These are phyloP conservation scores for Leptosomus discolor DNA, from an alignment of 2,113 vertebrate species.

Conservation along the genomic window DNA sequence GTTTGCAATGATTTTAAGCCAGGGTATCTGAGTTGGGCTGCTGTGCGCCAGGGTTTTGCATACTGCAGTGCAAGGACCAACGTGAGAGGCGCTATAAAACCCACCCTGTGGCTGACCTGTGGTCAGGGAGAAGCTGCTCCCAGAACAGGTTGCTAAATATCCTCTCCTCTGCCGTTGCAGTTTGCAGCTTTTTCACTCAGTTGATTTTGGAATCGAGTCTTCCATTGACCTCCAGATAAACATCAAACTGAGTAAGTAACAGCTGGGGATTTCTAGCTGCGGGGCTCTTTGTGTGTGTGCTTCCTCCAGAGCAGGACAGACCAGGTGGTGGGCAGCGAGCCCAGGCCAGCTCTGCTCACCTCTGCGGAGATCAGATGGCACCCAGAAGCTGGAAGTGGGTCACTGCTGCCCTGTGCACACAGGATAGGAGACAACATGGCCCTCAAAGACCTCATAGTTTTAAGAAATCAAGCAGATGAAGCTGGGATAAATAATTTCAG, in stretches of 20 bases:
- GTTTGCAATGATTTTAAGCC: neutral
- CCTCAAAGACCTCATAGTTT: neutral
- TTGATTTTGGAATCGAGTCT: conserved; percentile 85
- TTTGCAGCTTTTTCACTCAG: conserved; percentile 65
- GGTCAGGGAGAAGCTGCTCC: neutral
- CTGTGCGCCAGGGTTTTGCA: fast-evolving
- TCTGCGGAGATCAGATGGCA: fast-evolving
- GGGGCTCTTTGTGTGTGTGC: fast-evolving
- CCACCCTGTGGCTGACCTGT: fast-evolving
- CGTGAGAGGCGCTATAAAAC: neutral
- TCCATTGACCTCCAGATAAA: conserved; percentile 82
- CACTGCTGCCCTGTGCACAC: neutral
- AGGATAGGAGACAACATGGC: neutral
- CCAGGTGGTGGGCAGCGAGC: fast-evolving
- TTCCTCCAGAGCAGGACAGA: neutral
- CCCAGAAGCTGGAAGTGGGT: neutral
- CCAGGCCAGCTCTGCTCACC: fast-evolving
- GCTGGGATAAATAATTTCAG: neutral
- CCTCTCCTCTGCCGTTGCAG: conserved; percentile 35
- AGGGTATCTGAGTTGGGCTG: neutral
- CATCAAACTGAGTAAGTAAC: conserved; percentile 79
- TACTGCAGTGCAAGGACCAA: neutral
- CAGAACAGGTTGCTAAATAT: neutral
- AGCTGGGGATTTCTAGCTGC: fast-evolving
- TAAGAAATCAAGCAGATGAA: neutral